These are phyloP conservation scores for Oreochromis grahami DNA, from an alignment of 2,797 vertebrate genomes.

Conservation along the genomic window DNA sequence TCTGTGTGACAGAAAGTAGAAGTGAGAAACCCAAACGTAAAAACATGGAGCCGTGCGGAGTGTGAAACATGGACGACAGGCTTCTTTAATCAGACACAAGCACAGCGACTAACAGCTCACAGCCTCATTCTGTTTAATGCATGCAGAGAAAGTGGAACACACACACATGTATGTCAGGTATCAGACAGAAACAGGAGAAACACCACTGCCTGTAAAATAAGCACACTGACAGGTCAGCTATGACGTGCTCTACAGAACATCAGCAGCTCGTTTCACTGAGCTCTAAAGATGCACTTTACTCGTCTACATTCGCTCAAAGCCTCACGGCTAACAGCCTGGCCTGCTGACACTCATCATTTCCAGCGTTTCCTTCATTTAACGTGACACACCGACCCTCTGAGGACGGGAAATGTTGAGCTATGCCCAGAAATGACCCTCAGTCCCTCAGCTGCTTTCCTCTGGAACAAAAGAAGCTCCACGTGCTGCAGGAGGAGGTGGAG, in stretches of 20 bases:
- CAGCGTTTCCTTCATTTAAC: background rate
- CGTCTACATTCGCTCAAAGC: background rate
- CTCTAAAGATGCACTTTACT: background rate
- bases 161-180: background rate
- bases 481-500: background rate
- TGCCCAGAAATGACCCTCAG: background rate
- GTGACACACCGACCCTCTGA: background rate
- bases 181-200: background rate
- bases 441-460: background rate
- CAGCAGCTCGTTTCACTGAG: background rate
- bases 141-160: background rate
- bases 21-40: background rate
- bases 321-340: background rate
- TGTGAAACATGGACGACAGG: background rate
- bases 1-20: background rate
- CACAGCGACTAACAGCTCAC: background rate
- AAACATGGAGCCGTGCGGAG: fast-evolving
- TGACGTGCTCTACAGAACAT: background rate
- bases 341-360: background rate
- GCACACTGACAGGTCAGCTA: background rate
- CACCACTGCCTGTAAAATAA: background rate
- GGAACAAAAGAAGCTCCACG: background rate
- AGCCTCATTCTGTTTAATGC: background rate
- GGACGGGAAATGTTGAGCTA: background rate
- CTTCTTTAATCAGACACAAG: background rate